These are phyloP conservation scores for Pelvicachromis taeniatus DNA, from an alignment of 2,113 vertebrate genomes.

Conservation along the genomic window DNA sequence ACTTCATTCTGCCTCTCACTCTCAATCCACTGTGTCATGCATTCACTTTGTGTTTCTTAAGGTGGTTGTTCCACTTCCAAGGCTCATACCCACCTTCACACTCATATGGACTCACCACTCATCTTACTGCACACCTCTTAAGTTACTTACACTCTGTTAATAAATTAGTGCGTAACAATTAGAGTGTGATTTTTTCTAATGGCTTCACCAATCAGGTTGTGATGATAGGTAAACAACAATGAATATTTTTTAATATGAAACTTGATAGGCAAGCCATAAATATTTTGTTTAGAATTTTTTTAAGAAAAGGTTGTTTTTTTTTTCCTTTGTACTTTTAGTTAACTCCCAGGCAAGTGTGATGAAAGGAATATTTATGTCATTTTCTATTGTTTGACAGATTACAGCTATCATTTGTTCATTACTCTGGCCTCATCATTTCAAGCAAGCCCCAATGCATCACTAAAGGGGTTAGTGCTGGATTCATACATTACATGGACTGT, in stretches of 20 bases:
- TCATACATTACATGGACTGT: background rate
- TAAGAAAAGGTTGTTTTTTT: too few species aligned
- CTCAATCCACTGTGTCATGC: background rate
- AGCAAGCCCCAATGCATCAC: background rate
- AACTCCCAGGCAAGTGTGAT: background rate
- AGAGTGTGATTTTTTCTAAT: too few species aligned
- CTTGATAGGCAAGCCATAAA: too few species aligned
- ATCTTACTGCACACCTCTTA: too few species aligned
- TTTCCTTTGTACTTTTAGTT: background rate
- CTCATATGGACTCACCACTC: background rate
- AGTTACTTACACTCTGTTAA: too few species aligned
- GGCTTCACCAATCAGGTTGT: too few species aligned
- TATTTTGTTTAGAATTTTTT: too few species aligned
- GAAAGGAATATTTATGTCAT: slow-evolving; percentile 29
- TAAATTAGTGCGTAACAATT: too few species aligned
- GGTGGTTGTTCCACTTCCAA: background rate
- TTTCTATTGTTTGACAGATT: background rate
- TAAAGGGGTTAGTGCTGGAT: background rate
- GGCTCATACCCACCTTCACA: background rate
- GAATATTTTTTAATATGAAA: too few species aligned
- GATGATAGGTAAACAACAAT: too few species aligned
- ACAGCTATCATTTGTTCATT: slow-evolving; percentile 31
- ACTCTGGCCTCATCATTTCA: slow-evolving; percentile 24
- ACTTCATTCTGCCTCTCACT: background rate
- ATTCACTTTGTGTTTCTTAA: background rate